Conservation (phyloP, 2,888 invertebrate species). For the Oligia fasciuncula region DNA sequence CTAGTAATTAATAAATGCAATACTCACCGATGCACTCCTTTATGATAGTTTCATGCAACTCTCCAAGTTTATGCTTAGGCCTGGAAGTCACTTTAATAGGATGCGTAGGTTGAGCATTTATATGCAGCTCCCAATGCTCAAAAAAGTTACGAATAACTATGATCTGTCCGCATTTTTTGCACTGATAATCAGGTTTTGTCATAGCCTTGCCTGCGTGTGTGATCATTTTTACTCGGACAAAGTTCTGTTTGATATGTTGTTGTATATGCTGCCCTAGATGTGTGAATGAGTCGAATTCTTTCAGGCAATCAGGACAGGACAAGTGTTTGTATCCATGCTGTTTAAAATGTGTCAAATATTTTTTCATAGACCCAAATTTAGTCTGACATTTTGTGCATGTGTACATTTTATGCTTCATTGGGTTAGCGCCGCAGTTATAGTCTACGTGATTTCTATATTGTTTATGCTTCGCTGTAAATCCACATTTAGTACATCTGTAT, state of each 20-base stretch:
- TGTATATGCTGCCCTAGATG: conserved; percentile 60
- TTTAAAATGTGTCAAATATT: conserved; percentile 68
- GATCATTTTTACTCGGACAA: conserved; percentile 43
- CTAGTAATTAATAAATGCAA: no score
- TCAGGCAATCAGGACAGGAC: conserved; percentile 70
- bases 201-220: not conserved
- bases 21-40: conserved; percentile 41
- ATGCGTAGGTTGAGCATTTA: conserved; percentile 20
- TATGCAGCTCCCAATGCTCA: conserved; percentile 75
- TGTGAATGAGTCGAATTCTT: fast-evolving
- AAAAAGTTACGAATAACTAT: conserved; percentile 58
- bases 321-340: conserved; percentile 51
- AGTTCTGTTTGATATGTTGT: conserved; percentile 64
- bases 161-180: conserved; percentile 56
- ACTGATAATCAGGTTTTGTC: conserved; percentile 51
- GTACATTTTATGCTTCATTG: fast-evolving
- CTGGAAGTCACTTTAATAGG: fast-evolving
- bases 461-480: conserved; percentile 44
- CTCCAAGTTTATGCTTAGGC: not conserved
- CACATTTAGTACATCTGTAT: conserved; percentile 63
- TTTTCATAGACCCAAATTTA: conserved; percentile 33
- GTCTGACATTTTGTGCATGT: conserved; percentile 66
- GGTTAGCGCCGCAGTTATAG: fast-evolving
- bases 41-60: conserved; percentile 11
- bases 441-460: conserved; percentile 54